Evolutionary conservation across 2,797 vertebrate genomes (phyloP).

Genomic region (Sebastes glaucus): DNA sequence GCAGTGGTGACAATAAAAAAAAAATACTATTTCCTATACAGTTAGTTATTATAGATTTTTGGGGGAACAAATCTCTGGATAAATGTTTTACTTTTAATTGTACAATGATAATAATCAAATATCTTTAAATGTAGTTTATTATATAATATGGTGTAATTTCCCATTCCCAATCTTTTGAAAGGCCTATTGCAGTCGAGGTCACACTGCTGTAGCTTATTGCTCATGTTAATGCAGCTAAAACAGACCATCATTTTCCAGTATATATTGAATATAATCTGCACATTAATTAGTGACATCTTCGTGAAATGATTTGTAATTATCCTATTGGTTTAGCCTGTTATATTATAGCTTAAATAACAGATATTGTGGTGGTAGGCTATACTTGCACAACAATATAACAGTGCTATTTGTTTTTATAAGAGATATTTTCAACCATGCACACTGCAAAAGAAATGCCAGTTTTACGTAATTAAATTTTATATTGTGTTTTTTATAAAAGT

Average conservation of each 20-base stretch:
- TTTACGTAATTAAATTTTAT: neutral
- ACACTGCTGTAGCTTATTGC: neutral
- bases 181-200: constrained; percentile 14
- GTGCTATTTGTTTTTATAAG: neutral
- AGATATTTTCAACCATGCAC: neutral
- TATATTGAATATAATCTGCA: neutral
- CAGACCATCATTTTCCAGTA: neutral
- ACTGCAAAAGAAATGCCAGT: neutral
- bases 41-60: neutral
- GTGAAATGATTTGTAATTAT: neutral
- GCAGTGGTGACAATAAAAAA: neutral
- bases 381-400: neutral
- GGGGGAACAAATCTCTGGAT: neutral
- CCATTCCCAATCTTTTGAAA: neutral
- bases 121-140: neutral
- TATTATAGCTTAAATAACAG: neutral
- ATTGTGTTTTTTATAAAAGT: neutral
- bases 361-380: neutral
- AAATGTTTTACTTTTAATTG: neutral
- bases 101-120: neutral
- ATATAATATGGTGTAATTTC: neutral
- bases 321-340: neutral
- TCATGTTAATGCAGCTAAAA: constrained; percentile 7
- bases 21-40: no score
- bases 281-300: neutral